Evolutionary conservation across 2,113 vertebrate species (phyloP), one percentile per base, ranked within the genome.

Genomic region (Gallinago media): DNA sequence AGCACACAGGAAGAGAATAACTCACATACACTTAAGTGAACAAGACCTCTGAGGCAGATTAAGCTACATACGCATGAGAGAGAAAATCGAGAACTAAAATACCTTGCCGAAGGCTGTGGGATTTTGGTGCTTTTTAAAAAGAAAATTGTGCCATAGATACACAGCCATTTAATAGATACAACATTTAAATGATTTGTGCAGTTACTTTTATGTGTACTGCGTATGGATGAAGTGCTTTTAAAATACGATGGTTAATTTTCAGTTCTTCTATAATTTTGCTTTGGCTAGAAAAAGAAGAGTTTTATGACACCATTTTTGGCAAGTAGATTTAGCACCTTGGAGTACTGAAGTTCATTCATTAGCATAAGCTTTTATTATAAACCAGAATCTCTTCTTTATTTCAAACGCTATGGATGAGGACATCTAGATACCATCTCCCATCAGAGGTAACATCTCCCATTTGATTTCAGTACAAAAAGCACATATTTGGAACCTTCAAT

Each of bases 21-120:
- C 88, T 89, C 86, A 62, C 55, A 29, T 12, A 77, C 74, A 80
- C 71, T 90, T 62, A 83, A 85, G 21, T 38, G 79, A 96, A 91
- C 59, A 91, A 91, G 83, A 85, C 82, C 91, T 96, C 29, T 85
- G 94, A 94, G 92, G 89, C 88, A 95, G 61, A 95, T 92, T 90
- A 92, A 88, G 40, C 25, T 42, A 63, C 18, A 14, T 3, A 52
- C 0, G 0, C 18, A 14, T 61, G 85, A 56, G 32, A 56, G 56
- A 15, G 20, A 62, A 25, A 94, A 83, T 50, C 8, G 5, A 81
- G 52, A 91, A 59, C 84, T 80, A 52, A 93, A 93, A 89, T 34
- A 79, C 29, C 32, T 90, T 90, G 71, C 89, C 85, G 92, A 95
- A 68, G 75, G 85, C 83, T 83, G 38, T 71, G 67, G 13, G 32